Base-by-base conservation (phyloP, 2,797 vertebrate species). In the Sandelia bainsii region DNA sequence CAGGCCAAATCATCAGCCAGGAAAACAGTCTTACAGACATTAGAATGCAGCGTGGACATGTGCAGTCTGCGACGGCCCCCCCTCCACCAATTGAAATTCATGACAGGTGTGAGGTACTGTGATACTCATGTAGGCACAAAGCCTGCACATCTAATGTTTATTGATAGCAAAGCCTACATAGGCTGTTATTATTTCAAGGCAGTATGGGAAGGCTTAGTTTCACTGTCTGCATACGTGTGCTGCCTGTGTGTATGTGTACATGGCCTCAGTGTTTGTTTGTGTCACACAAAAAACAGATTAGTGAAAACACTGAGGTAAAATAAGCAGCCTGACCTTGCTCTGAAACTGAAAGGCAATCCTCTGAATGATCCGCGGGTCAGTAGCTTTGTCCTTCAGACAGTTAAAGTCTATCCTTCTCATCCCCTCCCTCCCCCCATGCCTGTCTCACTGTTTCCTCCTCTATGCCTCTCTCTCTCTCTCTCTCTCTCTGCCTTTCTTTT, bases 321-420 rank as follows among this genome's bases (percentile, higher is more conserved):
- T 93, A 95, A 95, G 93, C 93, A 92, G 92, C 85, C 87, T 94
- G 93, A 95, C 94, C 94, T 95, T 94, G 93, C 90, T 91, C 91
- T 93, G 93, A 92, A 90, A 90, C 93, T 93, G 94, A 93, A 94
- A 95, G 91, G 93, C 94, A 94, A 94, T 94, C 94, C 94, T 91
- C 92, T 82, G 90, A 94, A 94, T 94, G 92, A 92, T 93, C 93
- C 91, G 81, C 82, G 91, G 94, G 94, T 95, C 95, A 94, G 88
- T 94, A 90, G 94, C 91, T 94, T 92, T 91, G 94, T 95, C 94
- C 93, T 94, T 94, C 93, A 94, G 91, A 94, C 93, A 92, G 92
- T 93, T 92, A 94, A 93, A 93, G 92, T 93, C 90, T 94, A 92
- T 94, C 93, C 91, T 91, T 91, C 92, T 91, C 90, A 87, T 86